phyloP scores from a whole-genome alignment of 2,113 vertebrate genomes.

The Orycteropus afer region DNA sequence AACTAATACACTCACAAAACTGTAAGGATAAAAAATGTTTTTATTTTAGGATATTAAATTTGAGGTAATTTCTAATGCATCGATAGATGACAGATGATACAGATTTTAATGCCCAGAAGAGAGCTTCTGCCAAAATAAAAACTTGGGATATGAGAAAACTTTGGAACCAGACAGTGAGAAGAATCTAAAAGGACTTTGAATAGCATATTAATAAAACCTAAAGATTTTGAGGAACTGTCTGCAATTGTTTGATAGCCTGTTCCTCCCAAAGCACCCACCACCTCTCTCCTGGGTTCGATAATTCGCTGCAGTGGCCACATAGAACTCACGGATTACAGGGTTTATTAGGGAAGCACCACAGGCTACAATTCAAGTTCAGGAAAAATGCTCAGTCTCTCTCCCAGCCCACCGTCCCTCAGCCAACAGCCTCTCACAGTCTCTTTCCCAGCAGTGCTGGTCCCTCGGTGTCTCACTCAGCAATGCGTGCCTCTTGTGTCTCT shows the following conservation, averaged over 20 bases:
- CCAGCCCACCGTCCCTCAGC: no score
- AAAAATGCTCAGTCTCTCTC: no score
- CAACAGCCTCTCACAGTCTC: no score
- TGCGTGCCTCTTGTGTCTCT: no score
- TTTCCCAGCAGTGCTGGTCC: no score
- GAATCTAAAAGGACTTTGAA: not conserved
- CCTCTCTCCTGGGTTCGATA: no score
- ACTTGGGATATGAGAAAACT: not conserved
- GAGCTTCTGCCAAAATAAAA: not conserved
- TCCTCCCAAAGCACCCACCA: no score
- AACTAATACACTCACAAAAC: conserved; percentile 17
- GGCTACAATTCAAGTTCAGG: no score
- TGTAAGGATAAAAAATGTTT: not conserved
- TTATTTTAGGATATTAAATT: not conserved
- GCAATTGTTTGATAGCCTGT: not conserved
- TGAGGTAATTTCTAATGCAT: not conserved
- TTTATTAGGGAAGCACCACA: no score
- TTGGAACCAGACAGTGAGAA: not conserved
- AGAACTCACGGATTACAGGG: no score
- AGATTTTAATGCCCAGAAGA: not conserved
- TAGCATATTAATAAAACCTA: not conserved
- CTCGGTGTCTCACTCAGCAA: no score
- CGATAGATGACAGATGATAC: not conserved
- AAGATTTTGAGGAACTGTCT: not conserved
- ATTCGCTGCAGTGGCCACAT: no score